Evolutionary conservation across 1,140 invertebrate species (phyloP).

Genomic region (Drosophila sucinea): DNA sequence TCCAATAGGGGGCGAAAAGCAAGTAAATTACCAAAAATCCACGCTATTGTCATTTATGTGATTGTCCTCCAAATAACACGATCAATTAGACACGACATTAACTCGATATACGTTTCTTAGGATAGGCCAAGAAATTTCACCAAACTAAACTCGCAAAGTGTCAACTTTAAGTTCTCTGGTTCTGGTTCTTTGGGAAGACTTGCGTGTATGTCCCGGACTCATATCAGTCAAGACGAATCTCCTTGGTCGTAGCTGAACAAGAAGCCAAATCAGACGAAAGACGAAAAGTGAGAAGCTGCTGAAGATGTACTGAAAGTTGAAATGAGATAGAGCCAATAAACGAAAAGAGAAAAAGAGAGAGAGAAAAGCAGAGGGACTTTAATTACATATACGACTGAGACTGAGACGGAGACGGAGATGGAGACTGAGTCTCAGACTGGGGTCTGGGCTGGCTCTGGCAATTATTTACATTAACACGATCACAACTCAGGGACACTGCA

Average conservation of each 20-base stretch:
- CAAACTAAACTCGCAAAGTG: slow-evolving; percentile 64
- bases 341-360: background rate
- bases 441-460: slow-evolving; percentile 57
- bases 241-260: slow-evolving; percentile 52
- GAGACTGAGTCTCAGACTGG: slow-evolving; percentile 68
- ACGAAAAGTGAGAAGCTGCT: slow-evolving; percentile 69
- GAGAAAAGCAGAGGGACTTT: background rate
- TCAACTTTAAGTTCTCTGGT: slow-evolving; percentile 44
- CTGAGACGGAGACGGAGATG: slow-evolving; percentile 48
- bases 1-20: background rate
- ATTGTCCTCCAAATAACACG: slow-evolving; percentile 25
- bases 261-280: slow-evolving; percentile 48
- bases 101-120: slow-evolving; percentile 24
- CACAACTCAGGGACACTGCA: slow-evolving; percentile 82
- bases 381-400: slow-evolving; percentile 1
- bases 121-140: slow-evolving; percentile 33
- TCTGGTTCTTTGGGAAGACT: slow-evolving; percentile 26
- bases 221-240: slow-evolving; percentile 77
- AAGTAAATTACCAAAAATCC: background rate
- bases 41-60: slow-evolving; percentile 9
- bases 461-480: slow-evolving; percentile 83
- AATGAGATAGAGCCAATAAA: background rate
- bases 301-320: slow-evolving; percentile 8
- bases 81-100: slow-evolving; percentile 55
- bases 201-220: slow-evolving; percentile 73